phyloP scores from a whole-genome alignment of 2,888 invertebrate species.

The Platycheirus rosarum region DNA sequence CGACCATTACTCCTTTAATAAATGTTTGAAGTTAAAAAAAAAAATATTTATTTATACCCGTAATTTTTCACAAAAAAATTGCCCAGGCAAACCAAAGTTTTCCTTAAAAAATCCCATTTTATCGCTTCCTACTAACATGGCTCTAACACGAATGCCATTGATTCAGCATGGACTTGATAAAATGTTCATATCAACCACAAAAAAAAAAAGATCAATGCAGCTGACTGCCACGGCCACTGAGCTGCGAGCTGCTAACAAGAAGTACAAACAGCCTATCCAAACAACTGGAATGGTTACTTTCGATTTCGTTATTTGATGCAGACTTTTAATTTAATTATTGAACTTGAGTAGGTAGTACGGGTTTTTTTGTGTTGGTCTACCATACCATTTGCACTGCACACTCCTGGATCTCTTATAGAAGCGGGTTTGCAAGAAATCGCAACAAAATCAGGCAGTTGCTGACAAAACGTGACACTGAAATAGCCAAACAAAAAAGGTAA shows the following conservation, averaged over 20 bases:
- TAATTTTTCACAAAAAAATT: background rate
- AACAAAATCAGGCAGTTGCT: slow-evolving; percentile 4
- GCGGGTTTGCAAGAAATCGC: slow-evolving; percentile 2
- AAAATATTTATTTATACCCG: slow-evolving; percentile 1
- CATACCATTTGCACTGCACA: background rate
- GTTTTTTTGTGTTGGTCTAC: slow-evolving; percentile 11
- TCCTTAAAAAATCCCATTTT: background rate
- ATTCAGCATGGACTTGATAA: slow-evolving; percentile 18
- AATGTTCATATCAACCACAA: slow-evolving; percentile 11
- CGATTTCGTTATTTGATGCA: slow-evolving; percentile 38
- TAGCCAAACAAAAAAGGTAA: slow-evolving; percentile 16
- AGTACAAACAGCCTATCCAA: slow-evolving; percentile 18
- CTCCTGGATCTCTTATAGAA: background rate
- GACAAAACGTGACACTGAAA: slow-evolving; percentile 27
- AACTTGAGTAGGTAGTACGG: slow-evolving; percentile 29
- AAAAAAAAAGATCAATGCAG: slow-evolving; percentile 3
- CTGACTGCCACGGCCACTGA: slow-evolving; percentile 30
- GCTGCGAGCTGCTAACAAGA: slow-evolving; percentile 16
- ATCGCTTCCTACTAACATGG: slow-evolving; percentile 32
- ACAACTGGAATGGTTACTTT: slow-evolving; percentile 39
- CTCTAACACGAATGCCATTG: slow-evolving; percentile 11
- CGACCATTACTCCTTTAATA: background rate
- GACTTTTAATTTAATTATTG: slow-evolving; percentile 52
- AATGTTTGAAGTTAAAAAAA: background rate
- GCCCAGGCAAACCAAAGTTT: background rate